A percentile compares a stretch with the other conserved stretches of the same genome.
Evolutionary conservation across 2,797 vertebrate species (phyloP).

Genomic region (Ctenopoma kingsleyae): DNA sequence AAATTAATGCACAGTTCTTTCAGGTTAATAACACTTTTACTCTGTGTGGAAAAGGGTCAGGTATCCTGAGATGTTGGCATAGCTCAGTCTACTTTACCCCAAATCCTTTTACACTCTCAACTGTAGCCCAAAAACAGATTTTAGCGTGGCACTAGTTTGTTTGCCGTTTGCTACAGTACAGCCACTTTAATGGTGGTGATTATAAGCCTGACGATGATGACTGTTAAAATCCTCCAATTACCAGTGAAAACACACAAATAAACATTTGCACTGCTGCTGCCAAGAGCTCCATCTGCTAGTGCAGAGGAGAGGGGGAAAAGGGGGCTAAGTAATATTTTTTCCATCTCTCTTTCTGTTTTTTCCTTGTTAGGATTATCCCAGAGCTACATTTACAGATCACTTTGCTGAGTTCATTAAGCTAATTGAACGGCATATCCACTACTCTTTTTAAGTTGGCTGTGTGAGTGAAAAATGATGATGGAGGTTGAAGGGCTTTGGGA

Average conservation of each 20-base stretch:
- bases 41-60: conserved; percentile 72
- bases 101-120: conserved; percentile 31
- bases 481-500: conserved; percentile 39
- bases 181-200: conserved; percentile 87
- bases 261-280: conserved; percentile 92
- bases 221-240: conserved; percentile 91
- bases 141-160: conserved; percentile 59
- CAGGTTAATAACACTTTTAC: conserved; percentile 78
- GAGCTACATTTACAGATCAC: conserved; percentile 89
- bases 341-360: conserved; percentile 76
- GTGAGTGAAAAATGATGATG: conserved; percentile 42
- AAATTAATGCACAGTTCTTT: conserved; percentile 79
- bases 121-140: conserved; percentile 42
- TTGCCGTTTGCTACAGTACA: conserved; percentile 76
- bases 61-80: conserved; percentile 77
- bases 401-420: conserved; percentile 88
- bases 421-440: conserved; percentile 87
- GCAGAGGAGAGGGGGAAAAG: conserved; percentile 74
- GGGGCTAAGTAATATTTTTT: conserved; percentile 88
- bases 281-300: conserved; percentile 93
- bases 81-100: conserved; percentile 36
- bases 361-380: conserved; percentile 87
- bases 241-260: conserved; percentile 92
- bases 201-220: conserved; percentile 88
- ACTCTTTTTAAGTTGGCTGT: conserved; percentile 85